Evolutionary conservation across 2,113 vertebrate genomes (phyloP), one percentile per base, ranked within the genome.

Genomic region (Atherinomorus stipes): DNA sequence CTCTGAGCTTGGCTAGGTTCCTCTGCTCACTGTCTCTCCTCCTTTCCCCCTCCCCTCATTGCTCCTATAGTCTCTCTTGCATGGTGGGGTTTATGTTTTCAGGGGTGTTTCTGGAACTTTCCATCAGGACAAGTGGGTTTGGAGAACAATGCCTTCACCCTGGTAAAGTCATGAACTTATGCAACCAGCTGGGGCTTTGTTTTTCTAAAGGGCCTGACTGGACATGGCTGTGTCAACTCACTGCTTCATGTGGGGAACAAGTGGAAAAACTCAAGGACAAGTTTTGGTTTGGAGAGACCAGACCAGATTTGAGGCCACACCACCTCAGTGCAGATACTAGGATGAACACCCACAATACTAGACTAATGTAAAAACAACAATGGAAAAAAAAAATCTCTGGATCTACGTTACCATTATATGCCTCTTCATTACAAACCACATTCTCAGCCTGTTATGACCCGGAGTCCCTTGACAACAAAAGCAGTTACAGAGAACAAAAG

Each of bases 71-170:
- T 72, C 66, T 86, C 59, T 60, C 80, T 74, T 45, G 38, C 76
- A 63, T 74, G 75, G 62, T 26, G 31, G 74, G 61, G 66, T 67
- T 71, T 79, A 77, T 87, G 69, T 81, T 76, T 79, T 61, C 45
- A 77, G 69, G 64, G 71, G 65, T 52, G 22, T 52, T 71, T 81
- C 53, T 83, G 83, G 85, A 83, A 80, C 79, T 81, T 85, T 90
- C 68, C 68, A 60, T 66, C 42, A 37, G 67, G 62, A 63, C 71
- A 50, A 15, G 25, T 56, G 42, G 71, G 54, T 78, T 64, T 37
- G 71, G 76, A 84, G 51, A 7, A 75, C 45, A 62, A 81, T 26
- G 53, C 58, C 69, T 0, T 19, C 16, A 50, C 66, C 58, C 73
- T 61, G 59, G 49, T 64, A 69, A 59, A 49, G 23, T 34, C 66